Conservation (phyloP, 2,113 vertebrate genomes). For the Mastomys coucha region DNA sequence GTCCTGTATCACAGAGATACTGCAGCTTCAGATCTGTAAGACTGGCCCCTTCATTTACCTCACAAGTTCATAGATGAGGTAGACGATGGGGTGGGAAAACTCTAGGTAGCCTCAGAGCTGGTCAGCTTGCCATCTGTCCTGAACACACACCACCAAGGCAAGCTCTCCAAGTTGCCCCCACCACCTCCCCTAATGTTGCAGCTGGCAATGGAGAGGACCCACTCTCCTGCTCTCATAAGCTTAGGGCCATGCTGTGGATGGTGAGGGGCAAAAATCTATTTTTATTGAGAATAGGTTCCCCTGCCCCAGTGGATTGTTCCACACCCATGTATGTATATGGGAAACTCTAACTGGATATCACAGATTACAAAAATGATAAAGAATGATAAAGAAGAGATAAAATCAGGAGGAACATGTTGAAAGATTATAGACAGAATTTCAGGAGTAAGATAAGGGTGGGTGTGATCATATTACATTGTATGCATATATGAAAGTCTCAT, state of each 20-base stretch:
- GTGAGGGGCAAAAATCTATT: background rate
- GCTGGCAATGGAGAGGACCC: background rate
- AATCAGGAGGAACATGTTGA: background rate
- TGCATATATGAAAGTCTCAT: background rate
- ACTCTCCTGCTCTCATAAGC: background rate
- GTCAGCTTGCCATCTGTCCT: background rate
- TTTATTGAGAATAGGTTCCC: background rate
- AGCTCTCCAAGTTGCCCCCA: background rate
- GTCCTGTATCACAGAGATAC: background rate
- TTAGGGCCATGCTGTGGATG: background rate
- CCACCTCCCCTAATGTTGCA: background rate
- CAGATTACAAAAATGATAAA: background rate
- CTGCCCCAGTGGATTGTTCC: background rate
- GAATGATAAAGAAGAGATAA: background rate
- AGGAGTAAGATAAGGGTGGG: background rate
- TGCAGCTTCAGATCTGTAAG: background rate
- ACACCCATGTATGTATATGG: background rate
- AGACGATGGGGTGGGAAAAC: background rate
- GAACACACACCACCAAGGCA: background rate
- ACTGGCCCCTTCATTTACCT: background rate
- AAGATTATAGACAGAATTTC: background rate
- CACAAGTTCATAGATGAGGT: background rate
- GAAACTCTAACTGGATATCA: background rate
- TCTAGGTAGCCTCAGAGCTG: background rate
- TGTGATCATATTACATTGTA: background rate